Conservation (phyloP, 92 coral and sea anemone genomes). For the Bergia puertoricense region DNA sequence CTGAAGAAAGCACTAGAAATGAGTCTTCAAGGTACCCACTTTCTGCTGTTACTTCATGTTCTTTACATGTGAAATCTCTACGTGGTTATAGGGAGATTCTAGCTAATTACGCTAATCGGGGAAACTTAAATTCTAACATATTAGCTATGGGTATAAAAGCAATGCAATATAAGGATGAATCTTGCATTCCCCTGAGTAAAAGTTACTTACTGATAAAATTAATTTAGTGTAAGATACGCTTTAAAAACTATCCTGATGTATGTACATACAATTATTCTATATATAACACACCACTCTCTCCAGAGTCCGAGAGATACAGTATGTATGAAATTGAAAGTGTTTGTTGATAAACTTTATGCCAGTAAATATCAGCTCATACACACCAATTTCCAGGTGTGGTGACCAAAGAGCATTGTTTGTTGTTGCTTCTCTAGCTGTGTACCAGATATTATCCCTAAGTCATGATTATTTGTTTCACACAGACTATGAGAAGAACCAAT, state of each 20-base stretch:
- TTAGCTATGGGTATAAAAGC: too few relatives aligned
- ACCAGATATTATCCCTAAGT: background rate
- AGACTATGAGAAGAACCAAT: slow-evolving; percentile 27
- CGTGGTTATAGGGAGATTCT: background rate
- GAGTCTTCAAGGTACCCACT: slow-evolving; percentile 68
- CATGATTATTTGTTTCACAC: background rate
- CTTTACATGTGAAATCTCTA: too few relatives aligned
- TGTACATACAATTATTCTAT: too few relatives aligned
- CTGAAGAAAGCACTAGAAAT: slow-evolving; percentile 70
- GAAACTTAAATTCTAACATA: too few relatives aligned
- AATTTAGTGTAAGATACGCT: too few relatives aligned
- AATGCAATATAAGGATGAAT: too few relatives aligned
- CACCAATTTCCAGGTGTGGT: background rate
- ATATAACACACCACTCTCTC: too few relatives aligned
- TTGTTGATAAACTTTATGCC: background rate
- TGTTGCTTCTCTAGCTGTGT: background rate
- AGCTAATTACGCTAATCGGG: too few relatives aligned
- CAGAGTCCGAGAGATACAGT: background rate
- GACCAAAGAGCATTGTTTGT: background rate
- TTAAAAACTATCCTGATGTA: too few relatives aligned
- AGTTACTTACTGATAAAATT: too few relatives aligned
- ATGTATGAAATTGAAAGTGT: background rate
- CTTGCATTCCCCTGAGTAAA: too few relatives aligned
- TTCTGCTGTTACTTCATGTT: background rate
- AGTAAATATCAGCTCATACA: too few relatives aligned